Evolutionary conservation across 2,888 invertebrate genomes (phyloP).

Genomic region (Plutella xylostella): DNA sequence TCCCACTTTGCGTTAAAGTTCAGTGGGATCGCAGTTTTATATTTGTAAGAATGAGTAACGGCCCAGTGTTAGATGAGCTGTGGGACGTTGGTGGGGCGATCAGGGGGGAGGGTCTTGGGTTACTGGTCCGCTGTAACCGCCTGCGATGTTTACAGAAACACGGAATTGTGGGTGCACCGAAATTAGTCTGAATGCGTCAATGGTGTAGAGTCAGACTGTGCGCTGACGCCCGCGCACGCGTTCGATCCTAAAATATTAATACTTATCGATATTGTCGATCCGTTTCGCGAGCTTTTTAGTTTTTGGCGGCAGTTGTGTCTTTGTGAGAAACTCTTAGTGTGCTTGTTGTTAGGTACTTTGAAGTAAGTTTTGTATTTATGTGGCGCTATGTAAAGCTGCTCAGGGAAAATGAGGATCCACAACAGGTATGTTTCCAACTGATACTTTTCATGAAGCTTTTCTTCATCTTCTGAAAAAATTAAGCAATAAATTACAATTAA

Average conservation of each 20-base stretch:
- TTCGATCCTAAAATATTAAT: slow-evolving; percentile 40
- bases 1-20: background rate
- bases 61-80: background rate
- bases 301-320: too few species aligned
- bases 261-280: slow-evolving; percentile 58
- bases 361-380: too few species aligned
- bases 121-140: slow-evolving; percentile 39
- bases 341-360: too few species aligned
- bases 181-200: slow-evolving; percentile 69
- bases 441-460: too few species aligned
- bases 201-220: slow-evolving; percentile 39
- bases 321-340: too few species aligned
- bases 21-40: too few species aligned
- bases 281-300: slow-evolving; percentile 44
- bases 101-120: slow-evolving; percentile 29
- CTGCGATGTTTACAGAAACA: slow-evolving; percentile 63
- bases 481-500: too few species aligned
- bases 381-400: too few species aligned
- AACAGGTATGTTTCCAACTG: too few species aligned
- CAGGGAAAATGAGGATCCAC: too few species aligned
- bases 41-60: background rate
- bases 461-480: too few species aligned
- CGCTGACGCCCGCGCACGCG: slow-evolving; percentile 25
- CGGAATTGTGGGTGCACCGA: slow-evolving; percentile 66
- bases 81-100: slow-evolving; percentile 18